Conservation (phyloP, 2,797 vertebrate species). For the Clarias fuscus region DNA sequence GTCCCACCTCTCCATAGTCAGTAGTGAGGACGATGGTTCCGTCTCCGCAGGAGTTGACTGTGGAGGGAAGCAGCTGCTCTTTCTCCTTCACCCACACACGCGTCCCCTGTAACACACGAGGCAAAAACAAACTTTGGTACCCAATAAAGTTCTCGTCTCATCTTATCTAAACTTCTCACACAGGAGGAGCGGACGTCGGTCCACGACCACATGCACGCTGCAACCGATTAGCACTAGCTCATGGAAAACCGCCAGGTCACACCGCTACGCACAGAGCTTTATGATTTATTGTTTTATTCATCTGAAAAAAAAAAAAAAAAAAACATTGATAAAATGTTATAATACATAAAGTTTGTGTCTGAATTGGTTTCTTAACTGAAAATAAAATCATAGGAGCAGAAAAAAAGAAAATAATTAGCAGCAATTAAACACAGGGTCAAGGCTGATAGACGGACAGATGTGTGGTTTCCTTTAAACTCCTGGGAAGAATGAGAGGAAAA, state of each 20-base stretch:
- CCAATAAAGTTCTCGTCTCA: neutral
- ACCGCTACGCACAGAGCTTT: neutral
- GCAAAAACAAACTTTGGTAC: neutral
- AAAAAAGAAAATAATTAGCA: neutral
- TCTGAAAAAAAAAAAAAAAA: neutral
- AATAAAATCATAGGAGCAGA: neutral
- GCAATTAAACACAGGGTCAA: neutral
- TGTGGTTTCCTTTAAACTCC: neutral
- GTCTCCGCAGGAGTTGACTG: slow-evolving; percentile 77
- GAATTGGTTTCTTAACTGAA: neutral
- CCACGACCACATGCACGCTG: slow-evolving; percentile 38
- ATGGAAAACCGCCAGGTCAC: neutral
- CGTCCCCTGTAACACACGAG: slow-evolving; percentile 78
- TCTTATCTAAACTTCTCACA: neutral
- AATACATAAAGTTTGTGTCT: neutral
- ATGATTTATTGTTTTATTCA: neutral
- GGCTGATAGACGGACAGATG: neutral
- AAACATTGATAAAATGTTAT: neutral
- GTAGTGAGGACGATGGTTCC: slow-evolving; percentile 81
- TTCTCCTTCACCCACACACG: slow-evolving; percentile 86
- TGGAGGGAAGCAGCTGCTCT: slow-evolving; percentile 84
- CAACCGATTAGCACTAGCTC: neutral
- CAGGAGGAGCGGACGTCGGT: neutral
- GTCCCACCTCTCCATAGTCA: slow-evolving; percentile 86
- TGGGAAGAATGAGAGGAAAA: neutral